Percentiles rank a stretch among this genome's conserved stretches.
Conservation (phyloP, 2,888 invertebrate species). For the Ophion ventricosus region DNA sequence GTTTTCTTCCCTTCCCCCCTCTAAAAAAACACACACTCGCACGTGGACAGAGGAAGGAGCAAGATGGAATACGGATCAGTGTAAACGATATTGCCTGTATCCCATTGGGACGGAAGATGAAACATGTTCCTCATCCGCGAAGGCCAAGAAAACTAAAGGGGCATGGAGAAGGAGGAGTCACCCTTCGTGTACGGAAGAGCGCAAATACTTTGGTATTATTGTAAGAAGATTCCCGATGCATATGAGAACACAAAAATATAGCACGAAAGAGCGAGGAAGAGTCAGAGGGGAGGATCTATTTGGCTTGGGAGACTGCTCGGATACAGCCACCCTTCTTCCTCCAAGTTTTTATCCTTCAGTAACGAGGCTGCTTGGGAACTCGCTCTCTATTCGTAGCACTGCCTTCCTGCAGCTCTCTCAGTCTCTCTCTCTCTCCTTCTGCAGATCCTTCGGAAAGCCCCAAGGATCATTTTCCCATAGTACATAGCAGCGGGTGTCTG, state of each 20-base stretch:
- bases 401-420: too few species aligned
- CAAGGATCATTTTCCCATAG: slow-evolving; percentile 49
- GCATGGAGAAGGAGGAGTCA: slow-evolving; percentile 6
- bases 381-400: too few species aligned
- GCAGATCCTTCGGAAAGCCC: not conserved
- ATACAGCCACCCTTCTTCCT: slow-evolving; percentile 54
- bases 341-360: slow-evolving; percentile 61
- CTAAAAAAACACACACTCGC: not conserved
- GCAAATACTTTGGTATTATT: slow-evolving; percentile 46
- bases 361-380: slow-evolving; percentile 64
- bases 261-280: slow-evolving; percentile 14
- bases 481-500: slow-evolving; percentile 15
- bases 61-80: slow-evolving; percentile 65
- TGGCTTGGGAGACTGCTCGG: slow-evolving; percentile 33
- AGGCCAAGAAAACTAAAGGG: slow-evolving; percentile 35
- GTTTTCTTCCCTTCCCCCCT: slow-evolving; percentile 13
- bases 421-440: not conserved
- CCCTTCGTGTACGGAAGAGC: not conserved
- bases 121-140: slow-evolving; percentile 21
- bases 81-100: slow-evolving; percentile 62
- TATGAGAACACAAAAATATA: slow-evolving; percentile 12
- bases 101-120: slow-evolving; percentile 58
- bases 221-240: slow-evolving; percentile 46
- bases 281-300: slow-evolving; percentile 41
- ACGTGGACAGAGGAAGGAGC: slow-evolving; percentile 39